Evolutionary conservation across 2,797 vertebrate species (phyloP), one percentile per base, ranked within the genome.

Genomic region (Acanthis flammea): DNA sequence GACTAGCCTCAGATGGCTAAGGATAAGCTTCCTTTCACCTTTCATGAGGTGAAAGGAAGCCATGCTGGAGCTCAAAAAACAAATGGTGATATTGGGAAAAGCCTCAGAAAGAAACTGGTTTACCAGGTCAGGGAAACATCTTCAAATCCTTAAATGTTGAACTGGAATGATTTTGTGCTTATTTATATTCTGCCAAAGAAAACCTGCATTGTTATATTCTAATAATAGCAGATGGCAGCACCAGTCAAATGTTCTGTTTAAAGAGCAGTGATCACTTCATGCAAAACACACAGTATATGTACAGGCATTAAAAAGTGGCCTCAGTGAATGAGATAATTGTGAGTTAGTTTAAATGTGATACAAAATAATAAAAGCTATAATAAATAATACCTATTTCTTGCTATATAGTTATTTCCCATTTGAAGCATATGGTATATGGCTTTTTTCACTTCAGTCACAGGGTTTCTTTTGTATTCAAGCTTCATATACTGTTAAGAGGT

Each of bases 131-230:
- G 31, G 33, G 23, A 78, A 75, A 75, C 25, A 33, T 16, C 61
- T 72, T 77, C 27, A 68, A 33, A 22, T 90, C 24, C 35, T 42
- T 79, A 12, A 54, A 35, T 37, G 67, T 25, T 88, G 80, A 68
- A 85, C 50, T 77, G 41, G 78, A 96, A 88, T 95, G 31, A 78
- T 92, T 96, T 91, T 88, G 72, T 92, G 72, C 68, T 91, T 94
- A 67, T 85, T 94, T 87, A 27, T 94, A 55, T 94, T 85, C 47
- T 39, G 25, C 35, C 21, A 37, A 55, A 65, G 39, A 77, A 17
- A 74, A 60, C 27, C 22, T 63, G 63, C 60, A n/a, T 54, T 86
- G 17, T 33, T 95, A 39, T 60, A n/a, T 54, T 93, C 35, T 71
- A 44, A 37, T 67, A 53, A 35, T 47, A 72, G 35, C 39, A 33